Percentiles rank a stretch among this genome's conserved stretches.
phyloP scores from a whole-genome alignment of 1,140 invertebrate species.

The Eurosta solidaginis region DNA sequence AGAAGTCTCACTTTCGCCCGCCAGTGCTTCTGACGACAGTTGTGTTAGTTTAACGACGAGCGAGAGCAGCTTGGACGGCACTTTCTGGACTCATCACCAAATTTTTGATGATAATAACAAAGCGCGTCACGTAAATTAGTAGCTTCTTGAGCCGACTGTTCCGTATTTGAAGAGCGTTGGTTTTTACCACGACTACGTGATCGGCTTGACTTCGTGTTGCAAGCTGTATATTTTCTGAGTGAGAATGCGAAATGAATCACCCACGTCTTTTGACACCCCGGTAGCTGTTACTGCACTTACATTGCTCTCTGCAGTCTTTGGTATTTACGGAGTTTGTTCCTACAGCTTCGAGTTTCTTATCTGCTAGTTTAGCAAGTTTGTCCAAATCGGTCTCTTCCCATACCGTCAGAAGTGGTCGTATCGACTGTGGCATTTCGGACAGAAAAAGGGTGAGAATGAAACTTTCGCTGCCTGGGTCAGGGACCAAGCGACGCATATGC shows the following conservation, averaged over 20 bases:
- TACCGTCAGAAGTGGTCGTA: neutral
- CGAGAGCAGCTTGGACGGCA: too few species aligned
- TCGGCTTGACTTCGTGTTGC: too few species aligned
- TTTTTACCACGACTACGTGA: too few species aligned
- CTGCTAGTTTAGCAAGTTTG: neutral
- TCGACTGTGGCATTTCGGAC: too few species aligned
- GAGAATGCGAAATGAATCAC: too few species aligned
- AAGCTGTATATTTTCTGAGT: too few species aligned
- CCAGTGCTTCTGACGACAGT: neutral
- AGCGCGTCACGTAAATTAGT: too few species aligned
- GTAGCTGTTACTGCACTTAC: too few species aligned
- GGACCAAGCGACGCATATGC: neutral
- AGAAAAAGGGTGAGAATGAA: too few species aligned
- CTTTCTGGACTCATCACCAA: neutral
- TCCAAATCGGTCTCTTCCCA: slow-evolving; percentile 3
- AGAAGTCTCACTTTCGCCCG: slow-evolving; percentile 3
- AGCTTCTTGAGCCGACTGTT: too few species aligned
- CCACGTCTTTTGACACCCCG: neutral
- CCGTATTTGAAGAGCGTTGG: too few species aligned
- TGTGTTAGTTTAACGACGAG: neutral
- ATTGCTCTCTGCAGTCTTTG: too few species aligned
- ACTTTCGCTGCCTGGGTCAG: neutral
- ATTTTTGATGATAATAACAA: slow-evolving; percentile 12
- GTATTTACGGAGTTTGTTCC: neutral
- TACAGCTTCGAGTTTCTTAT: neutral